Percentiles rank a stretch among this genome's conserved stretches.
Evolutionary conservation across 1,140 invertebrate genomes (phyloP).

Genomic region (Rhyacophila brunnea): DNA sequence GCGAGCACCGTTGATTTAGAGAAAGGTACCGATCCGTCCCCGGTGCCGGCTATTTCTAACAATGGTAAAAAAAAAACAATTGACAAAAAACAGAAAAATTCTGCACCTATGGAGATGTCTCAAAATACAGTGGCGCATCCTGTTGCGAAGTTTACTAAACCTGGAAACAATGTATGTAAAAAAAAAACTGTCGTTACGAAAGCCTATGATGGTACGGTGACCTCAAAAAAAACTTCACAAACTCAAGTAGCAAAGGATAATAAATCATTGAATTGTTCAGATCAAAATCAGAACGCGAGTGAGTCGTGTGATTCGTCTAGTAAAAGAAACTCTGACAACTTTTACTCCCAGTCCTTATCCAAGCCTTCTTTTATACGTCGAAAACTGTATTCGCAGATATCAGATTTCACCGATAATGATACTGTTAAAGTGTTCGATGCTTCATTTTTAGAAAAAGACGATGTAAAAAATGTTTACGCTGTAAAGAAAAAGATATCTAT

Average conservation of each 20-base stretch:
- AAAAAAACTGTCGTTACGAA: too few species aligned
- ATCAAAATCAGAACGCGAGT: neutral
- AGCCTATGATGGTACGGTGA: too few species aligned
- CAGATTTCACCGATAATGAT: slow-evolving; percentile 13
- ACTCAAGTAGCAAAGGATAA: neutral
- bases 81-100: too few species aligned
- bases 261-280: neutral
- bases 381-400: slow-evolving; percentile 18
- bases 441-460: slow-evolving; percentile 23
- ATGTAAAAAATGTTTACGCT: slow-evolving; percentile 11
- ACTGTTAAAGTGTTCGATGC: neutral
- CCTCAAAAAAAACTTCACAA: too few species aligned
- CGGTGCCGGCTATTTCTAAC: too few species aligned
- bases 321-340: slow-evolving; percentile 12
- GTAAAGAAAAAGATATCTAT: neutral
- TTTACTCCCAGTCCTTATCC: neutral
- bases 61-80: too few species aligned
- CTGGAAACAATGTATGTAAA: too few species aligned
- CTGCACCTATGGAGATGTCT: too few species aligned
- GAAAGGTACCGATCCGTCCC: too few species aligned
- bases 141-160: too few species aligned
- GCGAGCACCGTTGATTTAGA: too few species aligned
- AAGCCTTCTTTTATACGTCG: slow-evolving; percentile 23
- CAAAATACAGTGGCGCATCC: too few species aligned
- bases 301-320: slow-evolving; percentile 3